These are phyloP conservation scores for Platycheirus albimanus DNA, from an alignment of 2,888 invertebrate species.

Conservation along the genomic window DNA sequence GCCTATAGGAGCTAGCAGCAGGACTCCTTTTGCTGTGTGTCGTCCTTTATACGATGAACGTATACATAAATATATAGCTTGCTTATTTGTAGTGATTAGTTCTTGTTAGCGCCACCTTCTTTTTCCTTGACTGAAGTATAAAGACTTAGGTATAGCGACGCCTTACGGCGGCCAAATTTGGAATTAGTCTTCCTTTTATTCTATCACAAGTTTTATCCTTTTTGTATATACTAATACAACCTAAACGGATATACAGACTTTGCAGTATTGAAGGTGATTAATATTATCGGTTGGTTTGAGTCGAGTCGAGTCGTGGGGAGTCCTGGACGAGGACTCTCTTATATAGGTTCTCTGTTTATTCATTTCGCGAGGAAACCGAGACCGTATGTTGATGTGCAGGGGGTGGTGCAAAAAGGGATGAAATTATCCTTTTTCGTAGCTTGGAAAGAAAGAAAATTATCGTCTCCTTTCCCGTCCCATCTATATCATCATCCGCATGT, in stretches of 20 bases:
- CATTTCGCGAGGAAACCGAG: constrained; percentile 52
- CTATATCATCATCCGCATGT: background rate
- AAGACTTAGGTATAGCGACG: constrained; percentile 56
- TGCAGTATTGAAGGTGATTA: constrained; percentile 66
- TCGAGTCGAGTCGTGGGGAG: background rate
- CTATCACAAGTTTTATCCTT: constrained; percentile 1
- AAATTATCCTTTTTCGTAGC: constrained; percentile 51
- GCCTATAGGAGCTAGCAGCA: constrained; percentile 10
- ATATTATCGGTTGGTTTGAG: constrained; percentile 60
- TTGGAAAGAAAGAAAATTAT: constrained; percentile 5
- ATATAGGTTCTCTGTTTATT: constrained; percentile 47
- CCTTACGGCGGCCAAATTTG: constrained; percentile 61
- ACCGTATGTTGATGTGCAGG: constrained; percentile 11
- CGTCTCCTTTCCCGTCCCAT: background rate
- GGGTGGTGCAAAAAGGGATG: constrained; percentile 18
- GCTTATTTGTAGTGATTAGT: constrained; percentile 73
- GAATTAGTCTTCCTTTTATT: constrained; percentile 46
- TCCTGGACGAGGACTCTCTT: background rate
- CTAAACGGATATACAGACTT: background rate
- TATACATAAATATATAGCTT: constrained; percentile 4
- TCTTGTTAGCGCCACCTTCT: constrained; percentile 70
- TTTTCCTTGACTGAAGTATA: constrained; percentile 26
- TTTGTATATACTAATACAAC: background rate
- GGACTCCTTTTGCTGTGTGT: constrained; percentile 19
- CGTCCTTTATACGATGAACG: constrained; percentile 38